phyloP scores from a whole-genome alignment of 1,140 invertebrate genomes.

The Anastrepha ludens region DNA sequence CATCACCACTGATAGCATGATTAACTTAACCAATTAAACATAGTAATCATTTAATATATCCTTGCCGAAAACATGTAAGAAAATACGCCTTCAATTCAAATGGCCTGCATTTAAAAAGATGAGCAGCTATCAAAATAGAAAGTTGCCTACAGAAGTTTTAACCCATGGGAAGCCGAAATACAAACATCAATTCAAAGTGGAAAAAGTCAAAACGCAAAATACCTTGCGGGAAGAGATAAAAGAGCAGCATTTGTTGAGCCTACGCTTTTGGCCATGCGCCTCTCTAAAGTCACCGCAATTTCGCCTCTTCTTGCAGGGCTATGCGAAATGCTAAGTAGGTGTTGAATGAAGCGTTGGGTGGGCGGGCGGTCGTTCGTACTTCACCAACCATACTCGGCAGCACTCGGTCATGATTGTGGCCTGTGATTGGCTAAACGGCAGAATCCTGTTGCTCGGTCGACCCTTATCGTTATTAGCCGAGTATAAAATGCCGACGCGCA shows the following conservation, averaged over 20 bases:
- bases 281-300: neutral
- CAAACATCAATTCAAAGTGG: neutral
- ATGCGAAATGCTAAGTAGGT: neutral
- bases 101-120: conserved; percentile 11
- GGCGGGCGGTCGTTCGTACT: neutral
- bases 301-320: neutral
- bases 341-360: neutral
- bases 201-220: neutral
- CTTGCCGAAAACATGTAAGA: neutral
- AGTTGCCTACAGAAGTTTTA: neutral
- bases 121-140: conserved; percentile 30
- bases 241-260: neutral
- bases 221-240: neutral
- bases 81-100: neutral
- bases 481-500: conserved; percentile 34
- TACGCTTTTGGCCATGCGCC: conserved; percentile 25
- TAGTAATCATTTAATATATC: conserved; percentile 27
- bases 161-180: neutral
- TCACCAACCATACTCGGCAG: conserved; percentile 11
- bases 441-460: conserved; percentile 44
- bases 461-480: conserved; percentile 6
- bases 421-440: neutral
- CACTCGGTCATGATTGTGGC: neutral
- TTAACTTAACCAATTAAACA: conserved; percentile 38
- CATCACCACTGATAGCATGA: conserved; percentile 38